Conservation (phyloP, 2,888 invertebrate genomes). For the Sinodicranocentrus sp. region DNA sequence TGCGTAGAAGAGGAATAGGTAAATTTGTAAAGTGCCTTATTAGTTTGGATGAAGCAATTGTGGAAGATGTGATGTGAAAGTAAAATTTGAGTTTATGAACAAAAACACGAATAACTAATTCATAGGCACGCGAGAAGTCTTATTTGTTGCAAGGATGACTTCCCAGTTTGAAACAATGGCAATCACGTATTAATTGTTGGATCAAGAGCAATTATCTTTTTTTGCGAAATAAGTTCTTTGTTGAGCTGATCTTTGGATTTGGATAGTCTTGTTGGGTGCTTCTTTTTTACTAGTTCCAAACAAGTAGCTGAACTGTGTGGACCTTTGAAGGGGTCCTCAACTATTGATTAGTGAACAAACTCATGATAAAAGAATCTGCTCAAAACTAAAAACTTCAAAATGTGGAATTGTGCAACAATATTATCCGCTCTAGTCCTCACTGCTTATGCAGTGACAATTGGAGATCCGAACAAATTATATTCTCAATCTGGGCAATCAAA, state of each 20-base stretch:
- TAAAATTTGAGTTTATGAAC: slow-evolving; percentile 48
- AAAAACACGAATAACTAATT: slow-evolving; percentile 33
- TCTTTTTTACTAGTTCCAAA: neutral
- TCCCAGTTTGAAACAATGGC: neutral
- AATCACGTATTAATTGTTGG: slow-evolving; percentile 34
- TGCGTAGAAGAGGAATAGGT: slow-evolving; percentile 9
- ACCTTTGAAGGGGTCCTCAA: neutral
- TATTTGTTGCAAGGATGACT: slow-evolving; percentile 25
- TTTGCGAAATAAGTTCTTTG: neutral
- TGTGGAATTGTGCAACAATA: slow-evolving; percentile 7
- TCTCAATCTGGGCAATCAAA: slow-evolving; percentile 16
- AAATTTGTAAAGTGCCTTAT: neutral
- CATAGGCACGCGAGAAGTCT: slow-evolving; percentile 17
- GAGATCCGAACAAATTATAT: slow-evolving; percentile 6
- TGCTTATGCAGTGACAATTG: neutral
- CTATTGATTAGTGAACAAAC: too few relatives aligned
- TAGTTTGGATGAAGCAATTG: neutral
- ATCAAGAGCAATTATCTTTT: slow-evolving; percentile 39
- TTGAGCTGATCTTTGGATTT: neutral
- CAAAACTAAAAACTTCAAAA: too few relatives aligned
- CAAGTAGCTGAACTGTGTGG: neutral
- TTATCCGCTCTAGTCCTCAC: slow-evolving; percentile 1
- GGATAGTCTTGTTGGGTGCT: neutral
- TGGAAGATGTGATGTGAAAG: slow-evolving; percentile 52
- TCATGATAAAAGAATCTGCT: too few relatives aligned